Evolutionary conservation across 35 echinoderm and acorn worm genomes (phyloP).

Genomic region (Amphiura filiformis): DNA sequence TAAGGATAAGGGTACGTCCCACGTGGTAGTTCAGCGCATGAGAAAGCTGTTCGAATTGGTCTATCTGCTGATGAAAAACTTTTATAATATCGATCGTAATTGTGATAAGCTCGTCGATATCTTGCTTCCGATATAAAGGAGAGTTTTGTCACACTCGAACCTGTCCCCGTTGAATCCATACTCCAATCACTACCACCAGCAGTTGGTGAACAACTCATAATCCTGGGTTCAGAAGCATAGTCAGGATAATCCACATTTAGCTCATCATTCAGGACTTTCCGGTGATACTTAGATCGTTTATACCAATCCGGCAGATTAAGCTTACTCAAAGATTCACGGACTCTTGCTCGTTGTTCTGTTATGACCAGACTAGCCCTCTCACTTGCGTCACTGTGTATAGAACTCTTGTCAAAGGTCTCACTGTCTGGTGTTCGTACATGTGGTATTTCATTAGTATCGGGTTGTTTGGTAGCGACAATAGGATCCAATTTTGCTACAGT

Average conservation of each 20-base stretch:
- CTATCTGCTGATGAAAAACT: not conserved
- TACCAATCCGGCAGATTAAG: constrained; percentile 78
- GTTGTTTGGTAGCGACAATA: not conserved
- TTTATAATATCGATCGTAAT: not conserved
- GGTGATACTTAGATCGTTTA: constrained; percentile 64
- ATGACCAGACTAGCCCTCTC: constrained; percentile 36
- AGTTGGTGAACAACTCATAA: constrained; percentile 41
- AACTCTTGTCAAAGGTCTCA: not conserved
- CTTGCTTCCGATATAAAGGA: constrained; percentile 68
- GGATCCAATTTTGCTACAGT: constrained; percentile 16
- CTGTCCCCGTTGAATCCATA: not conserved
- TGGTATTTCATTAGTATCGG: not conserved
- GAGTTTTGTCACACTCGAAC: constrained; percentile 45
- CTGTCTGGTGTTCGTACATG: not conserved
- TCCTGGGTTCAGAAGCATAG: constrained; percentile 28
- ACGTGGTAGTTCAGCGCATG: constrained; percentile 22
- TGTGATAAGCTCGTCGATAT: constrained; percentile 34
- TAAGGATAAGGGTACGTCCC: not conserved
- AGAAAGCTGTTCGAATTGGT: constrained; percentile 26
- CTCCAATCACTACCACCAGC: constrained; percentile 40
- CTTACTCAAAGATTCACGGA: constrained; percentile 61
- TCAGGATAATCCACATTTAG: constrained; percentile 20
- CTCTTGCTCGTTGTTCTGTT: constrained; percentile 59
- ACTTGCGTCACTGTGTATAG: constrained; percentile 1
- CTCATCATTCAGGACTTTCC: constrained; percentile 47